A percentile compares a stretch with the other conserved stretches of the same genome.
phyloP scores from a whole-genome alignment of 2,797 vertebrate genomes.

The Potorous gilbertii region DNA sequence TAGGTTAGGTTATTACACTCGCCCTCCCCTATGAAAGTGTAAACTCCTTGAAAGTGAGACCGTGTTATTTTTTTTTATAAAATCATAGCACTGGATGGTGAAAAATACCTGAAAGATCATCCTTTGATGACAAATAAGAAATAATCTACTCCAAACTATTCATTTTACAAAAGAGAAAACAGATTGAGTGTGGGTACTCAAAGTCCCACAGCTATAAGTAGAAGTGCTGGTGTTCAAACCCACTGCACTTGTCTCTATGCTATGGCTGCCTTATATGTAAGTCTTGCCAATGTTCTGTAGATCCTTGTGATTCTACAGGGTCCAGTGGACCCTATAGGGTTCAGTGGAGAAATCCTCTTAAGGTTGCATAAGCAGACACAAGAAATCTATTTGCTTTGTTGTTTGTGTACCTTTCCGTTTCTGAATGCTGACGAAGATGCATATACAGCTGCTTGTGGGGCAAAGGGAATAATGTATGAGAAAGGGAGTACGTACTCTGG shows the following conservation, averaged over 20 bases:
- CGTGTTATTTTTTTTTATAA: neutral
- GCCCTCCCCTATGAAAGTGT: neutral
- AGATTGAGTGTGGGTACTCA: neutral
- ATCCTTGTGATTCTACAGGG: neutral
- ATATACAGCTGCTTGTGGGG: neutral
- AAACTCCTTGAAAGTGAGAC: neutral
- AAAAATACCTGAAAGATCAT: neutral
- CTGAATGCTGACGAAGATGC: neutral
- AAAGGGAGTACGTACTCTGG: neutral
- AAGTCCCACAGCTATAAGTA: neutral
- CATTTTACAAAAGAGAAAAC: neutral
- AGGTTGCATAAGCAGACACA: neutral
- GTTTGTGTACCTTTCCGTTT: neutral
- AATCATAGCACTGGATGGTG: neutral
- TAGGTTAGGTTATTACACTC: neutral
- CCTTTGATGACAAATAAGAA: neutral
- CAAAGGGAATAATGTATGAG: neutral
- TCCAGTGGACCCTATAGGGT: neutral
- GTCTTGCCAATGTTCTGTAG: neutral
- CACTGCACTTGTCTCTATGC: neutral
- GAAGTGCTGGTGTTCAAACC: neutral
- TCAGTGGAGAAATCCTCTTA: neutral
- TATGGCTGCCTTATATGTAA: neutral
- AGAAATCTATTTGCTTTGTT: neutral
- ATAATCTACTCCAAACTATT: neutral